Evolutionary conservation across 2,113 vertebrate genomes (phyloP), one percentile per base, ranked within the genome.

Genomic region (Campylorhamphus procurvoides): DNA sequence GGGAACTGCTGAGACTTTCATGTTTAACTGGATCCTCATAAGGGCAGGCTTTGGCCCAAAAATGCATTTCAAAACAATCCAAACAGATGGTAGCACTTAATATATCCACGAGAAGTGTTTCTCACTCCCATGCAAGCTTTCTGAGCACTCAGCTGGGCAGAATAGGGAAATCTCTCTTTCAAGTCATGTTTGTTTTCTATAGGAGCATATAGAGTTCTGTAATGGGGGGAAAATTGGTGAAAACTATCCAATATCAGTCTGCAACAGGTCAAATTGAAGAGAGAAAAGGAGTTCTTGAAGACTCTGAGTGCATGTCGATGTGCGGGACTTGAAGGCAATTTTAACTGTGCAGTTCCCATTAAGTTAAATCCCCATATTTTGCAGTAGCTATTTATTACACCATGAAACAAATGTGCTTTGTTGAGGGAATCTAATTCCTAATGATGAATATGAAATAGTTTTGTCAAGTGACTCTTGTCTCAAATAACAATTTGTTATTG

Each of bases 1-100:
- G 84, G 53, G 87, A 80, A 69, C 73, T 62, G 81, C 74, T 60
- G 77, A 89, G 91, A 71, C 84, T 93, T 97, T 93, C 82, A 85
- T 96, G 81, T 86, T 96, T 80, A 91, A 94, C 89, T 94, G 90
- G 88, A 73, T 94, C 59, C 90, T 94, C 93, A 63, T 12, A 96
- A 96, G 91, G 93, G 89, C 94, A 96, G 81, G 87, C 84, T 96
- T 90, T 88, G 94, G 92, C 82, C 93, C 85, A 91, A 91, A 96
- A 95, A 91, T 23, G 84, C 91, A 73, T 94, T 96, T 96, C 95
- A 94, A 96, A 96, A 90, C 93, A 96, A 95, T 87, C 71, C 93
- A 85, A 66, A 87, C 94, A 96, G 91, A 95, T 97, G 96, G 94
- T 95, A 95, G 85, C 91, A 96, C 91, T 97, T 97, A 95, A 93